Percentiles rank a stretch among this genome's conserved stretches.
phyloP scores from a whole-genome alignment of 2,888 invertebrate genomes.

The Carpatolechia fugitivella region DNA sequence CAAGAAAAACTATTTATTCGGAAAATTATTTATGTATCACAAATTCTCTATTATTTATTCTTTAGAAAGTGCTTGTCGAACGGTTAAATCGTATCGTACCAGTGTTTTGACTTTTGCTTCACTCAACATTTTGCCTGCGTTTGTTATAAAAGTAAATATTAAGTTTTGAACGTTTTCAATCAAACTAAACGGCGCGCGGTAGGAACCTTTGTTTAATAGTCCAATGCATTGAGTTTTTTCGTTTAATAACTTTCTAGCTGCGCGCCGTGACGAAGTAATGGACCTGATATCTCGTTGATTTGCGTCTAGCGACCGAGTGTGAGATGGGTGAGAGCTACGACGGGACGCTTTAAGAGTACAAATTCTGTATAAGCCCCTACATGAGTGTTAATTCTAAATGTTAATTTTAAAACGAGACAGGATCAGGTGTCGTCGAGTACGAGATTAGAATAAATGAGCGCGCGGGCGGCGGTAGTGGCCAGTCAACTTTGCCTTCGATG shows the following conservation, averaged over 20 bases:
- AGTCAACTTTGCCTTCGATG: constrained; percentile 71
- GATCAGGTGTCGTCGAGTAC: constrained; percentile 58
- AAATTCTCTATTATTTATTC: constrained; percentile 45
- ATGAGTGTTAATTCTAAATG: constrained; percentile 70
- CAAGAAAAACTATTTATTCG: constrained; percentile 49
- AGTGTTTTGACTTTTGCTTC: constrained; percentile 53
- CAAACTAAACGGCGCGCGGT: not conserved
- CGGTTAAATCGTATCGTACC: constrained; percentile 47
- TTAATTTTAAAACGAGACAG: constrained; percentile 62
- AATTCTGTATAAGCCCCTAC: constrained; percentile 84
- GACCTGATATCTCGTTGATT: constrained; percentile 22
- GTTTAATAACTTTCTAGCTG: not conserved
- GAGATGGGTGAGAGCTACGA: constrained; percentile 52
- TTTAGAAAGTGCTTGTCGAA: constrained; percentile 47
- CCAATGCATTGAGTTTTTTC: constrained; percentile 7
- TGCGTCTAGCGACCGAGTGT: constrained; percentile 28
- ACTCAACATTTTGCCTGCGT: constrained; percentile 32
- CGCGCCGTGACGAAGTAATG: not conserved
- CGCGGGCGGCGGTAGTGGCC: constrained; percentile 56
- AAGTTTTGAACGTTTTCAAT: not conserved
- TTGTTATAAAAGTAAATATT: constrained; percentile 6
- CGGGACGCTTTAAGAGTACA: constrained; percentile 82
- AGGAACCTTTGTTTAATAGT: constrained; percentile 3
- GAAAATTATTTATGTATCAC: constrained; percentile 59
- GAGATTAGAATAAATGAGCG: constrained; percentile 40